These are phyloP conservation scores for Junonia oenone DNA, from an alignment of 2,888 invertebrate genomes.

Conservation along the genomic window DNA sequence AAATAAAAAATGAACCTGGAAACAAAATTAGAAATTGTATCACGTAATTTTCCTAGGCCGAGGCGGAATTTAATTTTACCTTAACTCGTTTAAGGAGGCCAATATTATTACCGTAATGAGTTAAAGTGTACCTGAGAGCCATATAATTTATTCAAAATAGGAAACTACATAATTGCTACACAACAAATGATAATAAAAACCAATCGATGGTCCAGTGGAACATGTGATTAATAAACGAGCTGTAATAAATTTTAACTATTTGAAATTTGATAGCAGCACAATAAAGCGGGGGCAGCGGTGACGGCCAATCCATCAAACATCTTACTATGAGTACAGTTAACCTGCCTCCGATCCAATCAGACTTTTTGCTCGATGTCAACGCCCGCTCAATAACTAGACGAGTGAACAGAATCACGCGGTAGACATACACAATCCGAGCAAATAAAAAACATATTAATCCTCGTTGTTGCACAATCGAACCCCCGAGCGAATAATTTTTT, in stretches of 20 bases:
- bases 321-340: conserved; percentile 53
- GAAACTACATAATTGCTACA: conserved; percentile 35
- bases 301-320: conserved; percentile 58
- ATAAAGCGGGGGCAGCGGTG: conserved; percentile 37
- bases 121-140: conserved; percentile 21
- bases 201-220: conserved; percentile 42
- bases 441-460: conserved; percentile 67
- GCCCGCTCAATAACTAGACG: conserved; percentile 45
- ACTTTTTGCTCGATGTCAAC: conserved; percentile 59
- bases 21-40: neutral
- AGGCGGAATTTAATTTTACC: conserved; percentile 26
- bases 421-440: conserved; percentile 56
- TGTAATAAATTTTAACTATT: conserved; percentile 55
- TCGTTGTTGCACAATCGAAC: conserved; percentile 45
- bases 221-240: conserved; percentile 45
- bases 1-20: neutral
- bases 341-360: conserved; percentile 47
- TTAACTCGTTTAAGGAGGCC: conserved; percentile 26
- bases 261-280: conserved; percentile 52
- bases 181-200: conserved; percentile 40
- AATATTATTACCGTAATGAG: conserved; percentile 30
- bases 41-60: conserved; percentile 9
- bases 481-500: conserved; percentile 47
- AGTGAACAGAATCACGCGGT: conserved; percentile 42
- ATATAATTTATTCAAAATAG: conserved; percentile 35